These are phyloP conservation scores for Nesospiza acunhae DNA, from an alignment of 2,113 vertebrate genomes.

Conservation along the genomic window DNA sequence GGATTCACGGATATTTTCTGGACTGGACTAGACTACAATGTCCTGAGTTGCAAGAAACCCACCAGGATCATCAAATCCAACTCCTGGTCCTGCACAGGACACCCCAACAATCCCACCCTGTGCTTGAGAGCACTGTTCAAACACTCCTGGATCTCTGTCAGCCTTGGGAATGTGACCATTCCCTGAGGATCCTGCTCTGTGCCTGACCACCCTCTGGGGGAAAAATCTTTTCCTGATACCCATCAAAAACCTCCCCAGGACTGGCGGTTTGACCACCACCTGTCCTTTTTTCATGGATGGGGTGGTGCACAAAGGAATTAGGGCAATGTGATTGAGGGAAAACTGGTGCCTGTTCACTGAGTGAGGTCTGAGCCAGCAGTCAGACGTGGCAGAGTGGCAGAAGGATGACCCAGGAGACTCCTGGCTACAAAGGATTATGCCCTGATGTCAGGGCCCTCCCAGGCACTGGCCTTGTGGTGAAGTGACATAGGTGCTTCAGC, in stretches of 20 bases:
- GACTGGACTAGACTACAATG: not conserved
- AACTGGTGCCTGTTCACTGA: not conserved
- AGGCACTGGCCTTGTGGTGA: not conserved
- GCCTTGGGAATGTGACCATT: not conserved
- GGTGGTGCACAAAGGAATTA: not conserved
- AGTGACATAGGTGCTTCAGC: not conserved
- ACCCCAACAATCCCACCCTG: not conserved
- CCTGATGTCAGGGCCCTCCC: not conserved
- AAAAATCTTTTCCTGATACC: not conserved
- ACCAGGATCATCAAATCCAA: not conserved
- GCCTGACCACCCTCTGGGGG: accelerated
- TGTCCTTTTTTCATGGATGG: not conserved
- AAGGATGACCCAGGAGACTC: not conserved
- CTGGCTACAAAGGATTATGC: not conserved
- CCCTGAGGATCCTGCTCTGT: not conserved
- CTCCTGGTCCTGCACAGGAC: not conserved
- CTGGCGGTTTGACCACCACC: not conserved
- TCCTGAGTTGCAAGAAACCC: not conserved
- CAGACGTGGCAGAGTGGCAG: not conserved
- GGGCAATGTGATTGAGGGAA: accelerated
- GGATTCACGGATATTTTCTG: not conserved
- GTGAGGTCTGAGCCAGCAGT: not conserved
- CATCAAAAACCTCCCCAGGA: not conserved
- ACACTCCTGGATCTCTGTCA: not conserved
- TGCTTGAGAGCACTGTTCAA: not conserved